phyloP scores from a whole-genome alignment of 2,113 vertebrate species.

The Corythoichthys intestinalis region DNA sequence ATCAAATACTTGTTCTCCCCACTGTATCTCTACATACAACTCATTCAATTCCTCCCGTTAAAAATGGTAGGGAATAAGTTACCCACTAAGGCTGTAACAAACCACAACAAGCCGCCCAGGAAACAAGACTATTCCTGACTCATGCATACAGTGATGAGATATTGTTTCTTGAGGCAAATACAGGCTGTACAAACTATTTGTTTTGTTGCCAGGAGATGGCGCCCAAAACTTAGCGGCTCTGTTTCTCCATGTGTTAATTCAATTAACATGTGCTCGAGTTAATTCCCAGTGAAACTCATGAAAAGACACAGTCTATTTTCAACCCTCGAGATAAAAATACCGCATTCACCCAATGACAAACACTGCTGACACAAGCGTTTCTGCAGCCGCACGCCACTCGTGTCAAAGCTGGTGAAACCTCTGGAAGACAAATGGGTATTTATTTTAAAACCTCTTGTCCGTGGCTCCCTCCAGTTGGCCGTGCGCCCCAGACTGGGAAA shows the following conservation, averaged over 20 bases:
- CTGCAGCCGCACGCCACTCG: conserved; percentile 27
- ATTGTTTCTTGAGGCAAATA: conserved; percentile 71
- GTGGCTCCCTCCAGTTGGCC: conserved; percentile 30
- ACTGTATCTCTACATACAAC: too few relatives aligned
- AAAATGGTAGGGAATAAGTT: too few relatives aligned
- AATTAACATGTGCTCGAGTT: conserved; percentile 44
- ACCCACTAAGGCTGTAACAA: too few relatives aligned
- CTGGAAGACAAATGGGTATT: conserved; percentile 62
- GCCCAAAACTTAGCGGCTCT: conserved; percentile 12
- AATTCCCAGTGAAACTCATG: conserved; percentile 30
- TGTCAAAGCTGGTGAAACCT: conserved; percentile 59
- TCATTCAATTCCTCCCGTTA: too few relatives aligned
- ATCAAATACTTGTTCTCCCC: too few relatives aligned
- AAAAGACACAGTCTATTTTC: conserved; percentile 37
- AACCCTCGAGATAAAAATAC: conserved; percentile 31
- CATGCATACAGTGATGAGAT: conserved; percentile 71
- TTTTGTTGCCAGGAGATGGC: conserved; percentile 32
- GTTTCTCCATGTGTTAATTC: background rate
- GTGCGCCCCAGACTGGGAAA: conserved; percentile 30
- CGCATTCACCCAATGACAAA: conserved; percentile 39
- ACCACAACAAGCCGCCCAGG: too few relatives aligned
- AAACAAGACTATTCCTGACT: conserved; percentile 76
- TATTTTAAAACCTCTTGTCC: conserved; percentile 57
- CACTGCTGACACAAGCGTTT: conserved; percentile 60
- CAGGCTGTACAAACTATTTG: conserved; percentile 19